These are phyloP conservation scores for Numenius arquata DNA, from an alignment of 2,113 vertebrate species.

Conservation along the genomic window DNA sequence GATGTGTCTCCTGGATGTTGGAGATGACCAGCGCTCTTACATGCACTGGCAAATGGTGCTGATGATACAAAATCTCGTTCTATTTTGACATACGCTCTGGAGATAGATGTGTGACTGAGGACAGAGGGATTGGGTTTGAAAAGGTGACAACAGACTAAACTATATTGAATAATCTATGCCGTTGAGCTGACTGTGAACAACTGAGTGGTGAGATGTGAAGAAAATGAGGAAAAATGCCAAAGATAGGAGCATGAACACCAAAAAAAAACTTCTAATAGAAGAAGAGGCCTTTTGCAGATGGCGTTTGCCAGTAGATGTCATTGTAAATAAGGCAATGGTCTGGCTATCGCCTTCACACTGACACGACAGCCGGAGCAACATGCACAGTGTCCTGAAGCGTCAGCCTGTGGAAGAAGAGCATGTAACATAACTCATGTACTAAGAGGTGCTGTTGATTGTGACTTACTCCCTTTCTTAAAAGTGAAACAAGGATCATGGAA, in stretches of 20 bases:
- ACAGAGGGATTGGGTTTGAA: neutral
- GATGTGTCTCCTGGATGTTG: neutral
- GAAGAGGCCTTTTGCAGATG: neutral
- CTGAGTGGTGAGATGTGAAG: neutral
- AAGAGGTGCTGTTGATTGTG: neutral
- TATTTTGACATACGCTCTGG: neutral
- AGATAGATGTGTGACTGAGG: neutral
- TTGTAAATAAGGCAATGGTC: neutral
- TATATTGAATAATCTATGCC: neutral
- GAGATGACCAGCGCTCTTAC: neutral
- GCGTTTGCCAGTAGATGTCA: slow-evolving; percentile 35
- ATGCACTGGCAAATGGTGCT: neutral
- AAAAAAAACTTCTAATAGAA: neutral
- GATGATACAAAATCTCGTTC: neutral
- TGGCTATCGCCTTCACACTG: neutral
- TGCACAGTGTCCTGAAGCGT: rapidly evolving
- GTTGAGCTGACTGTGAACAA: neutral
- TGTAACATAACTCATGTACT: rapidly evolving
- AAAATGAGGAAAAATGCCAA: neutral
- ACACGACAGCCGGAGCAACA: rapidly evolving
- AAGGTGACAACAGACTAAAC: neutral
- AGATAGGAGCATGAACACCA: neutral
- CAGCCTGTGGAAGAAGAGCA: neutral
- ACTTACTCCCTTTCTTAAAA: neutral
- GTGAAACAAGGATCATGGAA: neutral